phyloP scores from a whole-genome alignment of 2,888 invertebrate species.

The Drosophila pegasa region DNA sequence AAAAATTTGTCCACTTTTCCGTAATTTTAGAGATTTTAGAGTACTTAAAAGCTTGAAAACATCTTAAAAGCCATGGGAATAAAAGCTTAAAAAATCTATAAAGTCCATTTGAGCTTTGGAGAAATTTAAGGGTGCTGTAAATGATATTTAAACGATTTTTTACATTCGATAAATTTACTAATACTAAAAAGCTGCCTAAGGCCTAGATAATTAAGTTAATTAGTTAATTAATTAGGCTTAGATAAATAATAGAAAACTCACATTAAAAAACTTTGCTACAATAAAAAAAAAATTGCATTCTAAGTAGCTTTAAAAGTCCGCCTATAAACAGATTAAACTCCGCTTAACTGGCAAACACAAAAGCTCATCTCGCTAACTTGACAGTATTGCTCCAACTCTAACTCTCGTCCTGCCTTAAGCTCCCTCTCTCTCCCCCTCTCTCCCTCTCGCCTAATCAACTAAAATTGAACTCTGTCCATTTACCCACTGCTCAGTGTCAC shows the following conservation, averaged over 20 bases:
- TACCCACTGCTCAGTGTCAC: background rate
- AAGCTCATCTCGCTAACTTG: background rate
- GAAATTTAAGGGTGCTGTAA: too few species aligned
- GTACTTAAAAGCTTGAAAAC: background rate
- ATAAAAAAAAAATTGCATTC: background rate
- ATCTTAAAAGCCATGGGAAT: too few species aligned
- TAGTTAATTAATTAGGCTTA: too few species aligned
- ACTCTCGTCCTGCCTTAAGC: background rate
- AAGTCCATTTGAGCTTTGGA: too few species aligned
- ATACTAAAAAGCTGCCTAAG: too few species aligned
- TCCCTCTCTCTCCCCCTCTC: too few species aligned
- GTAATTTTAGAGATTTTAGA: background rate
- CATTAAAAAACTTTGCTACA: background rate
- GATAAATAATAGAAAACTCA: background rate
- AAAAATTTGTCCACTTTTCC: background rate
- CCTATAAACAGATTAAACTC: background rate
- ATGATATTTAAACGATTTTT: too few species aligned
- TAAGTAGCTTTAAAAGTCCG: background rate
- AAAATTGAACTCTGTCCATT: background rate
- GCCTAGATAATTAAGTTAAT: too few species aligned
- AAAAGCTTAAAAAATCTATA: too few species aligned
- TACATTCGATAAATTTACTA: too few species aligned
- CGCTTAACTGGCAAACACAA: background rate
- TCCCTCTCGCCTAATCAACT: conserved; percentile 1
- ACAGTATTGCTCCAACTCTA: background rate